A percentile compares a stretch with the other conserved stretches of the same genome.
These are phyloP conservation scores for Myrmecophaga tridactyla DNA, from an alignment of 2,113 vertebrate species.

Conservation along the genomic window DNA sequence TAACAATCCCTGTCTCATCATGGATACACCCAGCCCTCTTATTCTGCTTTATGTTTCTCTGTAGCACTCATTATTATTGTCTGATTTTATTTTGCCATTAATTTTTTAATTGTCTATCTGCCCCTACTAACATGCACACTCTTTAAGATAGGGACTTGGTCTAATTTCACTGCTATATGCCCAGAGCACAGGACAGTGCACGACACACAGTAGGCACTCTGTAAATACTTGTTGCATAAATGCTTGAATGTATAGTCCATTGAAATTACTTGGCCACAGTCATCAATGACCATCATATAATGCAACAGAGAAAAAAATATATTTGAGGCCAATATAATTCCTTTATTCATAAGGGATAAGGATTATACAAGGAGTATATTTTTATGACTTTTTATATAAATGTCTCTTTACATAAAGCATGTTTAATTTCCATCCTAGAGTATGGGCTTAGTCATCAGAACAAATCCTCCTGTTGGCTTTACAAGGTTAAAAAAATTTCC, in stretches of 20 bases:
- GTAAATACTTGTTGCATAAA: background rate
- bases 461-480: too few relatives aligned
- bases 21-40: background rate
- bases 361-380: background rate
- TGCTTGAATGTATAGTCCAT: background rate
- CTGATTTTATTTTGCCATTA: background rate
- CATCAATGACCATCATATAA: background rate
- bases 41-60: too few relatives aligned
- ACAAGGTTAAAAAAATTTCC: too few relatives aligned
- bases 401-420: background rate
- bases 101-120: background rate
- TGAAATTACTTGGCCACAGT: background rate
- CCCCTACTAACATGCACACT: background rate
- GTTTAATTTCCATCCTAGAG: too few relatives aligned
- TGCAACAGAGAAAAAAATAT: background rate
- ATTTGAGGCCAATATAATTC: background rate
- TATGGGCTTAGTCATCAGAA: too few relatives aligned
- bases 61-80: too few relatives aligned
- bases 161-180: background rate
- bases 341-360: background rate
- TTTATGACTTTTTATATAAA: background rate
- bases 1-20: background rate
- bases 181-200: background rate
- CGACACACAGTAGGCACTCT: background rate
- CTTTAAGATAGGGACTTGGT: background rate